A percentile compares a stretch with the other conserved stretches of the same genome.
These are phyloP conservation scores for Neofelis nebulosa DNA, from an alignment of 2,113 vertebrate species.

Conservation along the genomic window DNA sequence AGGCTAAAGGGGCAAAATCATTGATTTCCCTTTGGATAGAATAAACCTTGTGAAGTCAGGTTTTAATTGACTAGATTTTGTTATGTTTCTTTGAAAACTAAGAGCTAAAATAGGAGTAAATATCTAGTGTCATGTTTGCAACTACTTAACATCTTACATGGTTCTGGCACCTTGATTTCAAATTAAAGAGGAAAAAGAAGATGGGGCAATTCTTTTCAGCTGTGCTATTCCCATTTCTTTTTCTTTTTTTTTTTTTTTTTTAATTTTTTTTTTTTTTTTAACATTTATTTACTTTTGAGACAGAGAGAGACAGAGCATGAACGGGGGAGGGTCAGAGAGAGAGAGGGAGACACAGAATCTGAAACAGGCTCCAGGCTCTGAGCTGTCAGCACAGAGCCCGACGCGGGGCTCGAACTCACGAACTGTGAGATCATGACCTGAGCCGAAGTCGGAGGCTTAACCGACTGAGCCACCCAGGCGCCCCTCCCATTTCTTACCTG, in stretches of 20 bases:
- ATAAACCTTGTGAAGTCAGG: neutral
- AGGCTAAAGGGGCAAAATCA: neutral
- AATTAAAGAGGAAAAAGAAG: neutral
- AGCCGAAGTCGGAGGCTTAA: too few species aligned
- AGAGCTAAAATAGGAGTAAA: neutral
- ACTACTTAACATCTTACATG: neutral
- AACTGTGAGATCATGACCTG: too few species aligned
- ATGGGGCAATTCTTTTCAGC: neutral
- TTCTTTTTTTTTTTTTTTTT: too few species aligned
- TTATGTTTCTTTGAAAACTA: neutral
- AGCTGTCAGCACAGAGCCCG: too few species aligned
- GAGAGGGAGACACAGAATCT: too few species aligned
- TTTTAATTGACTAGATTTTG: neutral
- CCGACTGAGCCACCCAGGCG: too few species aligned
- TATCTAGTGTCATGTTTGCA: neutral
- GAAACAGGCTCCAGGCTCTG: too few species aligned
- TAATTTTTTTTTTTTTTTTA: too few species aligned
- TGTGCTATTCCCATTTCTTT: neutral
- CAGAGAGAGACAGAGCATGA: too few species aligned
- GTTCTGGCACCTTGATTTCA: slow-evolving; percentile 23
- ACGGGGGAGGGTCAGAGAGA: too few species aligned
- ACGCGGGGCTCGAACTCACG: too few species aligned
- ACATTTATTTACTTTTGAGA: too few species aligned
- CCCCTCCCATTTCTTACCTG: neutral
- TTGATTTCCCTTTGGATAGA: neutral